Percentiles rank a stretch among this genome's conserved stretches.
Conservation (phyloP, 2,888 invertebrate genomes). For the Campaea margaritaria region DNA sequence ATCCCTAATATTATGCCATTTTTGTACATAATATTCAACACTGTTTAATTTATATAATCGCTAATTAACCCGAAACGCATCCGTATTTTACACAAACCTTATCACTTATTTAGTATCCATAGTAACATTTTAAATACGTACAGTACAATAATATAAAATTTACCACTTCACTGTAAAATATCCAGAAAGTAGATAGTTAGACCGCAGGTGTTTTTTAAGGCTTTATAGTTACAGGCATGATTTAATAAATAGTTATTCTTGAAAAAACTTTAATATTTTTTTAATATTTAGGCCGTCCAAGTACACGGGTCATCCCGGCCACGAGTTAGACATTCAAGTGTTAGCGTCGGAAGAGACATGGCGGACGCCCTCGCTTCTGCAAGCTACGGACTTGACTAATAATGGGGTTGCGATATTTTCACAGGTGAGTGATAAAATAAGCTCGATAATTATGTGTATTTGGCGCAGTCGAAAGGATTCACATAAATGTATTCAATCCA, state of each 20-base stretch:
- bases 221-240: not conserved
- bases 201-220: not conserved
- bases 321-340: slow-evolving; percentile 90
- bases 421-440: slow-evolving; percentile 72
- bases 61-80: not conserved
- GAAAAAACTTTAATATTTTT: not conserved
- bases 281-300: slow-evolving; percentile 69
- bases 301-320: slow-evolving; percentile 86
- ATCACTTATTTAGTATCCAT: too few relatives aligned
- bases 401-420: slow-evolving; percentile 92
- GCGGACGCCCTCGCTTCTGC: slow-evolving; percentile 92
- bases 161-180: too few relatives aligned
- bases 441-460: too few relatives aligned
- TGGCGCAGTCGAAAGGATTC: too few relatives aligned
- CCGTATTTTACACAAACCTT: not conserved
- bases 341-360: slow-evolving; percentile 94
- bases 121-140: too few relatives aligned
- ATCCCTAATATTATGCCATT: not conserved
- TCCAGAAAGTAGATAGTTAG: not conserved
- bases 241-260: not conserved
- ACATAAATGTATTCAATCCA: too few relatives aligned
- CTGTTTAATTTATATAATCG: not conserved
- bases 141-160: too few relatives aligned
- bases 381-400: slow-evolving; percentile 87
- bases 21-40: not conserved